These are phyloP conservation scores for Nylanderia fulva DNA, from an alignment of 1,140 invertebrate genomes.

Conservation along the genomic window DNA sequence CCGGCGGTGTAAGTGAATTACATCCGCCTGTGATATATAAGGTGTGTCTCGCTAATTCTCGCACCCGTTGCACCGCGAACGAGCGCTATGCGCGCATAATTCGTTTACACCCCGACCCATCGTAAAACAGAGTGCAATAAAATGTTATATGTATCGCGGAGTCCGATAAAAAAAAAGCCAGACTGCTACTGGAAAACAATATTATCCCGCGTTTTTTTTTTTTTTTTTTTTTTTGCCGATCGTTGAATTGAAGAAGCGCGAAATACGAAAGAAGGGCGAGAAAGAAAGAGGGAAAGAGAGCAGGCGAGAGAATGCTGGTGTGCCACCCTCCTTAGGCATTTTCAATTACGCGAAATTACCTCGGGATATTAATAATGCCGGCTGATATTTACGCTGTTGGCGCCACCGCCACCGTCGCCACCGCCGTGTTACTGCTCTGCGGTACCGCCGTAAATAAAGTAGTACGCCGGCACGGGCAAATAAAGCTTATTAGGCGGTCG, in stretches of 20 bases:
- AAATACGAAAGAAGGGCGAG: not conserved
- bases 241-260: conserved; percentile 7
- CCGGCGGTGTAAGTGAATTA: conserved; percentile 44
- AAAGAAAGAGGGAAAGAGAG: conserved; percentile 19
- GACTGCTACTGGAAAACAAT: conserved; percentile 21
- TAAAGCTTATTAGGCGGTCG: conserved; percentile 77
- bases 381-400: conserved; percentile 76
- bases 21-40: conserved; percentile 20
- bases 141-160: not conserved
- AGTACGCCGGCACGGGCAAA: conserved; percentile 61
- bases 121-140: conserved; percentile 21
- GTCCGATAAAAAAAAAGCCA: not conserved
- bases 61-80: not conserved
- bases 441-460: conserved; percentile 68
- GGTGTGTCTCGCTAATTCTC: conserved; percentile 30
- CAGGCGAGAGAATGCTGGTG: conserved; percentile 46
- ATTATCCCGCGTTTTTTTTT: conserved; percentile 8
- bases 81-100: conserved; percentile 11
- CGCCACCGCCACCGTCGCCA: conserved; percentile 21
- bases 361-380: conserved; percentile 77
- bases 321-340: conserved; percentile 73
- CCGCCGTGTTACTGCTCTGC: conserved; percentile 6
- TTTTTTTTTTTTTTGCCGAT: too few relatives aligned
- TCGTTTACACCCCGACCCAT: conserved; percentile 11
- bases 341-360: conserved; percentile 80